These are phyloP conservation scores for Morpho deidamia DNA, from an alignment of 2,888 invertebrate species.

Conservation along the genomic window DNA sequence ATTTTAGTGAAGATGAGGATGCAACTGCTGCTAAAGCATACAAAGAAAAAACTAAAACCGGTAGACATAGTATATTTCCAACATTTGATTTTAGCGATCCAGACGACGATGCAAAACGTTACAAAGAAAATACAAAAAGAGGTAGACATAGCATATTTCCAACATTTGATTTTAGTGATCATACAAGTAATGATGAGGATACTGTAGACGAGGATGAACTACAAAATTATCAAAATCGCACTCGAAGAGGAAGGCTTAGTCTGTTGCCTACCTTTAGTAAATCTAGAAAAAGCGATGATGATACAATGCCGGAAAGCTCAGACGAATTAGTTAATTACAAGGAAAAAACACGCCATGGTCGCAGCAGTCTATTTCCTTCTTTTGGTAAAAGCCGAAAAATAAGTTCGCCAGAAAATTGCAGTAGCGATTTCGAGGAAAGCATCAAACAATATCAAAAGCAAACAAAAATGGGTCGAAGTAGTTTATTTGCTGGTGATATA, in stretches of 20 bases:
- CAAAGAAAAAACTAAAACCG: constrained; percentile 55
- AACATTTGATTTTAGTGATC: constrained; percentile 57
- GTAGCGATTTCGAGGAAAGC: constrained; percentile 57
- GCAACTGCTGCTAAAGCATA: constrained; percentile 43
- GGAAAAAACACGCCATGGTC: constrained; percentile 57
- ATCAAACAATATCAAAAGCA: constrained; percentile 61
- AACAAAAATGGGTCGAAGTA: constrained; percentile 48
- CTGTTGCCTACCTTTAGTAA: constrained; percentile 65
- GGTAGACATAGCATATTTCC: constrained; percentile 67
- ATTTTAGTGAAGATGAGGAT: constrained; percentile 55
- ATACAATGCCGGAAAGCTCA: constrained; percentile 63
- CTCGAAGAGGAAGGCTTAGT: constrained; percentile 61
- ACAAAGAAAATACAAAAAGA: constrained; percentile 58
- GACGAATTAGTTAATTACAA: constrained; percentile 66
- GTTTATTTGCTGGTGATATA: constrained; percentile 45
- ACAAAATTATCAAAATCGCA: constrained; percentile 60
- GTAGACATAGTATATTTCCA: constrained; percentile 62
- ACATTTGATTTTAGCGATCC: constrained; percentile 63
- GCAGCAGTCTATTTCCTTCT: constrained; percentile 60
- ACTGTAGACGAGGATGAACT: constrained; percentile 63
- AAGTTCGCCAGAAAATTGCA: constrained; percentile 44
- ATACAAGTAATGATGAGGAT: constrained; percentile 53
- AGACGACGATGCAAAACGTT: constrained; percentile 50
- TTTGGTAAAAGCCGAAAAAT: constrained; percentile 63
- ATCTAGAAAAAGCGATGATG: constrained; percentile 45